These are phyloP conservation scores for Antheraea yamamai DNA, from an alignment of 2,888 invertebrate species.

Conservation along the genomic window DNA sequence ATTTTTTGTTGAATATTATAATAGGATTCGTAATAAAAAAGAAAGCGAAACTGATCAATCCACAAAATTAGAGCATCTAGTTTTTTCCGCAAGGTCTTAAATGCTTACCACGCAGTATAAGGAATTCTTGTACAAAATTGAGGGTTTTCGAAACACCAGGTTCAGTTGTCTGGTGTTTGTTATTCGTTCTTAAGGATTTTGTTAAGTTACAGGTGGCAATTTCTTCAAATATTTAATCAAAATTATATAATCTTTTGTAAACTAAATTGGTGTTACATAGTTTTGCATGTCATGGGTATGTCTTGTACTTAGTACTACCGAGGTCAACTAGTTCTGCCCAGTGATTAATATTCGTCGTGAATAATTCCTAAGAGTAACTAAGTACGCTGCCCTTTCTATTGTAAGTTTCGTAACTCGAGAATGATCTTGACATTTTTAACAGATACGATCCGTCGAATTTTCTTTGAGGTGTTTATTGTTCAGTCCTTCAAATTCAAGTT, in stretches of 20 bases:
- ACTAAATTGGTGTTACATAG: not conserved
- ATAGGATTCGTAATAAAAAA: not conserved
- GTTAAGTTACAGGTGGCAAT: not conserved
- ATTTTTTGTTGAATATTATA: not conserved
- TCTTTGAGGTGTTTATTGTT: not conserved
- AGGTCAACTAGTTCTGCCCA: not conserved
- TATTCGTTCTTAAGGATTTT: not conserved
- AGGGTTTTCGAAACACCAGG: too few species aligned
- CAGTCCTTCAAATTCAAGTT: not conserved
- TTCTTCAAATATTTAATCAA: not conserved
- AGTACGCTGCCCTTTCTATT: not conserved
- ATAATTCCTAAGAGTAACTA: conserved; percentile 7
- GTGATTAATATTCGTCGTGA: not conserved
- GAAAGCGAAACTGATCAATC: not conserved
- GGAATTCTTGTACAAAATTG: too few species aligned
- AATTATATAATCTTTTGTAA: not conserved
- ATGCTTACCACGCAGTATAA: too few species aligned
- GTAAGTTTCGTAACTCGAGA: not conserved
- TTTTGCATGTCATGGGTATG: not conserved
- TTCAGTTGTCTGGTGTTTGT: too few species aligned
- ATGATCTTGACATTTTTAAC: conserved; percentile 4
- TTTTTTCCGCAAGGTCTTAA: not conserved
- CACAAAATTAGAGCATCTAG: not conserved
- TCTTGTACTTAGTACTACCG: not conserved
- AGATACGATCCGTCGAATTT: not conserved